Percentiles rank a stretch among this genome's conserved stretches.
Conservation (phyloP, 2,888 invertebrate species). For the Ligdia adustata region DNA sequence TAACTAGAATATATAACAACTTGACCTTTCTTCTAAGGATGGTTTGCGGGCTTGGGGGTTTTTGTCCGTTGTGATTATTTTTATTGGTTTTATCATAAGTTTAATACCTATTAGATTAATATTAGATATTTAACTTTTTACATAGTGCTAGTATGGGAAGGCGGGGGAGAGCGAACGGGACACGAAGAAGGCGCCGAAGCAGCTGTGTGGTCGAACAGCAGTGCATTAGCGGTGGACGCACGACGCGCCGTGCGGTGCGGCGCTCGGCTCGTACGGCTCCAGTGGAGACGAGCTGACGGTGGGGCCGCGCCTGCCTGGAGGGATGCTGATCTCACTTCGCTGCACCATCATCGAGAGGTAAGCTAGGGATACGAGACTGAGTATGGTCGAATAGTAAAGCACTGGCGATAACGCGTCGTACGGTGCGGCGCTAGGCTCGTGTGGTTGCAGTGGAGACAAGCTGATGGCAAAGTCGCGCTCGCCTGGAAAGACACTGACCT, state of each 20-base stretch:
- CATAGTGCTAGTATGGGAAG: constrained; percentile 76
- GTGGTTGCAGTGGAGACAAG: no score
- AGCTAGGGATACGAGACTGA: no score
- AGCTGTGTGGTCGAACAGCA: constrained; percentile 80
- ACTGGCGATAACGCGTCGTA: no score
- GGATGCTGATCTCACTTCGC: constrained; percentile 73
- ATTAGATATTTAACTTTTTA: neutral
- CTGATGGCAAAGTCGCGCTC: no score
- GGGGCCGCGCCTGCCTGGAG: constrained; percentile 61
- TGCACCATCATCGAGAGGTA: constrained; percentile 76
- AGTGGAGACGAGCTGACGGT: constrained; percentile 71
- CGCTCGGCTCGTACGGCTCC: constrained; percentile 70
- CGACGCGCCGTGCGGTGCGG: constrained; percentile 74
- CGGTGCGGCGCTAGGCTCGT: no score
- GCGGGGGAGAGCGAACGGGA: constrained; percentile 62
- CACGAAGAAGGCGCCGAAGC: constrained; percentile 68
- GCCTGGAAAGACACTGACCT: no score
- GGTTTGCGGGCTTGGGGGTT: neutral
- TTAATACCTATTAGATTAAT: no score
- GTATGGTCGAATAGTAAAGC: no score
- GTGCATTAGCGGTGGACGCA: constrained; percentile 72
- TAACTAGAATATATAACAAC: neutral
- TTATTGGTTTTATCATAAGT: no score
- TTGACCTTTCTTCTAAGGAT: neutral
- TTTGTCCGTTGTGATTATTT: no score